Evolutionary conservation across 2,113 vertebrate genomes (phyloP).

Genomic region (Rhineura floridana): DNA sequence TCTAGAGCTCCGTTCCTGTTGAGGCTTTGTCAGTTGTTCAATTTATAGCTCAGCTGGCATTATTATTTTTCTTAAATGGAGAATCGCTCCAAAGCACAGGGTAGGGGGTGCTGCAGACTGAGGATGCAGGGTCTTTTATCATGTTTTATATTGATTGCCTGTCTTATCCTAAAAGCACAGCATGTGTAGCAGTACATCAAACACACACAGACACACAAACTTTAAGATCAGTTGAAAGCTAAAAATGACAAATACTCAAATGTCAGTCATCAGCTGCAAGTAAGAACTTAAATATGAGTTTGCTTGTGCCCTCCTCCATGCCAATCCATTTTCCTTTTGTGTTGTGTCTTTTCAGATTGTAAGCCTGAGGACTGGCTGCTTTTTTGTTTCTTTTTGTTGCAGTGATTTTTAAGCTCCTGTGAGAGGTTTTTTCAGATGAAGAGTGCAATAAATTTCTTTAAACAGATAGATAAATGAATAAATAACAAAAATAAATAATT

Average conservation of each 20-base stretch:
- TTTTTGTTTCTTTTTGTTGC: no score
- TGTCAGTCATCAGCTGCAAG: neutral
- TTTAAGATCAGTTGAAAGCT: neutral
- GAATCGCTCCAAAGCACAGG: neutral
- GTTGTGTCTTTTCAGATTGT: no score
- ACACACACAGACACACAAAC: neutral
- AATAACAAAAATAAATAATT: no score
- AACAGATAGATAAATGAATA: no score
- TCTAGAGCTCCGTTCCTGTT: fast-evolving
- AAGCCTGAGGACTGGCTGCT: no score
- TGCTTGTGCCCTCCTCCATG: no score
- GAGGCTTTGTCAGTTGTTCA: neutral
- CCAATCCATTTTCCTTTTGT: no score
- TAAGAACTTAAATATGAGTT: no score
- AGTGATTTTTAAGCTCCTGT: no score
- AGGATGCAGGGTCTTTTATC: neutral
- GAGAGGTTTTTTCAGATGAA: no score
- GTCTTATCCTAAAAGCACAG: neutral
- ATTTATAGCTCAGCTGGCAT: neutral
- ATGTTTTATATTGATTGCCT: neutral
- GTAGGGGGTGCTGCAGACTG: neutral
- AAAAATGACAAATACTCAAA: neutral
- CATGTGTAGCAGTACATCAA: neutral
- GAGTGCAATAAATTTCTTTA: no score
- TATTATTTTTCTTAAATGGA: neutral